Percentiles rank a stretch among this genome's conserved stretches.
phyloP scores from a whole-genome alignment of 2,888 invertebrate genomes.

The Drosophila vallismaia region DNA sequence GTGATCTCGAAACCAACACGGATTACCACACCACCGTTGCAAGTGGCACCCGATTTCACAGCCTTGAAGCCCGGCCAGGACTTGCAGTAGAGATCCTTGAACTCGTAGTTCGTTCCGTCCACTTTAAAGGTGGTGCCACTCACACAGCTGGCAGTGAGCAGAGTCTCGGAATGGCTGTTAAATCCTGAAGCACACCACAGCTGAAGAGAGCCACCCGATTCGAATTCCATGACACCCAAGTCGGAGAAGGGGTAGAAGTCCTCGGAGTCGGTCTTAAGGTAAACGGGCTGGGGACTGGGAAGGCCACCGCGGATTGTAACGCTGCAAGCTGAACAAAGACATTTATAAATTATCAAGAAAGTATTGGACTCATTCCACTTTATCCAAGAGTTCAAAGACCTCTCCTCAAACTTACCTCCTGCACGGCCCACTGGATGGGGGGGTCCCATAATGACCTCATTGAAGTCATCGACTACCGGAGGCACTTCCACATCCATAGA shows the following conservation, averaged over 20 bases:
- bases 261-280: slow-evolving; percentile 83
- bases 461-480: slow-evolving; percentile 49
- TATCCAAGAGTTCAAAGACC: not conserved
- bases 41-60: slow-evolving; percentile 69
- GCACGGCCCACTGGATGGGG: slow-evolving; percentile 52
- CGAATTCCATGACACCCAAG: slow-evolving; percentile 72
- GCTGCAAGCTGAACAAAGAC: slow-evolving; percentile 56
- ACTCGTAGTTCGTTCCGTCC: slow-evolving; percentile 65
- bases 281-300: slow-evolving; percentile 86
- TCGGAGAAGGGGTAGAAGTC: slow-evolving; percentile 73
- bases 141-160: slow-evolving; percentile 79
- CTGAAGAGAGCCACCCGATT: slow-evolving; percentile 69
- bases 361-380: not conserved
- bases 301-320: slow-evolving; percentile 74
- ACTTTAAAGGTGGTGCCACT: slow-evolving; percentile 76
- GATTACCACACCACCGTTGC: slow-evolving; percentile 78
- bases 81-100: slow-evolving; percentile 82
- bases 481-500: slow-evolving; percentile 53
- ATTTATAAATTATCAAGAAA: not conserved
- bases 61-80: slow-evolving; percentile 78
- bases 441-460: slow-evolving; percentile 36
- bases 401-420: slow-evolving; percentile 52
- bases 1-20: slow-evolving; percentile 83
- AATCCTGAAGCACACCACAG: slow-evolving; percentile 81
- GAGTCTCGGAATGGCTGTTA: slow-evolving; percentile 51